Evolutionary conservation across 2,888 invertebrate genomes (phyloP).

Genomic region (Machimus rusticus): DNA sequence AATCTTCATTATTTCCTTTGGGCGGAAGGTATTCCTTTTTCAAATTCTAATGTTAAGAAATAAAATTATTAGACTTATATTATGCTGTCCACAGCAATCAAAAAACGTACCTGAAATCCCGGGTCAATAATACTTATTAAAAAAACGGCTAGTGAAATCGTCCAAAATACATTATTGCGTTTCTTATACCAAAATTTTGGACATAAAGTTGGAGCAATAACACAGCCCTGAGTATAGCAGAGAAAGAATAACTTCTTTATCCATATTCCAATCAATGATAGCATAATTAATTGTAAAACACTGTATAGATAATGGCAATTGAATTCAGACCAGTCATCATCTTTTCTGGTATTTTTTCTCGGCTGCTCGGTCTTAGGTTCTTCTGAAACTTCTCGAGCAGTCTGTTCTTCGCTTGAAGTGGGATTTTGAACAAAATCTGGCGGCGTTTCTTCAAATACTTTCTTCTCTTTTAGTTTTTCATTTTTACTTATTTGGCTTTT

Average conservation of each 20-base stretch:
- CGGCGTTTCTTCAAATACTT: constrained; percentile 51
- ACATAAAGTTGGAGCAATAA: constrained; percentile 74
- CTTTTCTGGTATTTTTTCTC: neutral
- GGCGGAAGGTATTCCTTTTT: constrained; percentile 60
- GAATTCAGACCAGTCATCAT: neutral
- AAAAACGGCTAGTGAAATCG: constrained; percentile 63
- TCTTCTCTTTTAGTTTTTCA: constrained; percentile 51
- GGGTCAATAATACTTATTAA: constrained; percentile 60
- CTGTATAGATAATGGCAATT: constrained; percentile 57
- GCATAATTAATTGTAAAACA: constrained; percentile 74
- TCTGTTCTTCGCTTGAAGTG: neutral
- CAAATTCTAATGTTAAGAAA: neutral
- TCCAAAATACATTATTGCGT: constrained; percentile 61
- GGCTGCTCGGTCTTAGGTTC: neutral
- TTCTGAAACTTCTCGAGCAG: neutral
- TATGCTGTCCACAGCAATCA: neutral
- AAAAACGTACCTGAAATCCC: neutral
- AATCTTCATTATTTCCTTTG: constrained; percentile 74
- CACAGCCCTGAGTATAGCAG: constrained; percentile 62
- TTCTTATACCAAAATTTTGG: constrained; percentile 67
- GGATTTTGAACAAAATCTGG: neutral
- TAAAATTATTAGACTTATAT: neutral
- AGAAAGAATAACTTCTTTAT: constrained; percentile 61
- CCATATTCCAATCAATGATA: constrained; percentile 60
- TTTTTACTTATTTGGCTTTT: constrained; percentile 57